Base-by-base conservation (phyloP, 2,888 invertebrate species). In the Gastracanthus pulcherrimus region DNA sequence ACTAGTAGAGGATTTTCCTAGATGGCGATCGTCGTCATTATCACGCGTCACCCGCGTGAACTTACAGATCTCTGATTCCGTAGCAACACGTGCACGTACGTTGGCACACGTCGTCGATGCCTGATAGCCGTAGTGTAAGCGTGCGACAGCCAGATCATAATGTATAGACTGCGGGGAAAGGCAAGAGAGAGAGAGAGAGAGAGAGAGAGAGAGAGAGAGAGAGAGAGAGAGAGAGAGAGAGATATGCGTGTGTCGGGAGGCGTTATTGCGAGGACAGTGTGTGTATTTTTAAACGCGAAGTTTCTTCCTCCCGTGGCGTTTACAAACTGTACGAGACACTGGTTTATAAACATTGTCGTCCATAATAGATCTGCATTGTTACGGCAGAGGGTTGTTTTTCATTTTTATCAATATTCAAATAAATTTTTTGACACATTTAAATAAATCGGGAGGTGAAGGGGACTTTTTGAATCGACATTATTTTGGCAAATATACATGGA, bases 31-130 rank as follows among this genome's bases (percentile, higher is more conserved):
- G 31, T 48, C 74, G 31, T 19, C 7, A 45, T 58, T 29, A 76
- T 76, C 76, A 76, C 76, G 76, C 45, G 31, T 34, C 41, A 23
- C 11, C 13, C 3, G 60, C 76, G 69, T 76, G 76, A 34, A 26
- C 4, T n/a, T 31, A n/a, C n/a, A 31, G n/a, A 34, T n/a, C 62
- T n/a, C 6, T n/a, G 31, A n/a, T n/a, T 19, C n/a, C n/a, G 62
- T 31, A 16, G 34, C n/a, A 55, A 19, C 55, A 36, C 58, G 41
- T 67, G 55, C 67, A 19, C n/a, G 23, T 23, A 16, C 51, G n/a
- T 0, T n/a, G 31, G n/a, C 3, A 60, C 60, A 34, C 29, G 34
- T 62, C 62, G 9, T 34, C 9, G 62, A 13, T 7, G 62, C 34
- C 31, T 62, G 62, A 62, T 62, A 34, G 19, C 7, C n/a, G n/a